These are phyloP conservation scores for Ladona fulva DNA, from an alignment of 1,140 invertebrate genomes.

Conservation along the genomic window DNA sequence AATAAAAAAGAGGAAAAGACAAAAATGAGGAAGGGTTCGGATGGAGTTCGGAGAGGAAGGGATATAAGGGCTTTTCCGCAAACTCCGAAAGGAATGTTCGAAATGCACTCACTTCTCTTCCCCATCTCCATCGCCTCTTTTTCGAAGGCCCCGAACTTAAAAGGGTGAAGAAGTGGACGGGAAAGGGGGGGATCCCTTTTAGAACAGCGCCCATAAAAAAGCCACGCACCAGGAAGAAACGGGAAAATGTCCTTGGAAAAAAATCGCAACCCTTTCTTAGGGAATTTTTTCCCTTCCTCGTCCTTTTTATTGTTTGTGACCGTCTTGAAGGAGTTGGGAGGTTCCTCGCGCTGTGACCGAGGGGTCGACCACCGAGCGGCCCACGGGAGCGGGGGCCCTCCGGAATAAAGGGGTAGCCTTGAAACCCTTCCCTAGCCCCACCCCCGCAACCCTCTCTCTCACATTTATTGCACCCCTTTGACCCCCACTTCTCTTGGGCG, in stretches of 20 bases:
- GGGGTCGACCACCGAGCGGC: too few species aligned
- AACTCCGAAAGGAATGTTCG: too few species aligned
- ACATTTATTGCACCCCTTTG: too few species aligned
- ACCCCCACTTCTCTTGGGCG: too few species aligned
- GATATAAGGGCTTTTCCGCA: background rate
- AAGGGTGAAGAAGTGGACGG: background rate
- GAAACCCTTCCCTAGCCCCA: too few species aligned
- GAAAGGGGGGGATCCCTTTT: background rate
- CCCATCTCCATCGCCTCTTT: background rate
- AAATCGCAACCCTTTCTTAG: background rate
- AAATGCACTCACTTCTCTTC: background rate
- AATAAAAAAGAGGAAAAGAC: background rate
- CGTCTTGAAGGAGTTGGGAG: background rate
- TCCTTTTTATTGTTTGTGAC: background rate
- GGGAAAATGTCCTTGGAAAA: background rate
- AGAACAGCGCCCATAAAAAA: background rate
- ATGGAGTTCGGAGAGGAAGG: background rate
- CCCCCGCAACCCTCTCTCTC: too few species aligned
- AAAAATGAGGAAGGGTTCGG: background rate
- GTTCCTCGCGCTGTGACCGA: too few species aligned
- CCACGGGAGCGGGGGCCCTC: too few species aligned
- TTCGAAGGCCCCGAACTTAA: background rate
- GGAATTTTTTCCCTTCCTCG: background rate
- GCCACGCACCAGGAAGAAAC: background rate
- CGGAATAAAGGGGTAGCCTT: too few species aligned